Base-by-base conservation (phyloP, 2,888 invertebrate species). In the Cheilosia vernalis region DNA sequence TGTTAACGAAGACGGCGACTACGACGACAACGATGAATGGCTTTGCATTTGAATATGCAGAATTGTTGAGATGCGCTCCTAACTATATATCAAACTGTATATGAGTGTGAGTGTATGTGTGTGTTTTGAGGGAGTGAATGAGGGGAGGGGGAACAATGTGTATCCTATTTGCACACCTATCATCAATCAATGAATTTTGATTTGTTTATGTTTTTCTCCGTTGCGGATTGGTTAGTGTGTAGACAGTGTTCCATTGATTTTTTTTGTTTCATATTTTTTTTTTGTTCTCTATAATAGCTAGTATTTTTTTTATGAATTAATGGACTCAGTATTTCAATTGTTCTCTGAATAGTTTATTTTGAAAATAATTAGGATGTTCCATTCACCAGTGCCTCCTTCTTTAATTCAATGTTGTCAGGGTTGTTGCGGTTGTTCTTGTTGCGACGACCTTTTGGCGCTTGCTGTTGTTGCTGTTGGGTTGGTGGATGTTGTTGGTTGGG, bases 331-430 rank as follows among this genome's bases (percentile, higher is more conserved):
- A 76, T 87, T 83, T 76, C 69, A 86, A 74, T 82, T 74, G 79
- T 87, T 87, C 74, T 87, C 78, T 83, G 83, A 83, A 83, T 84
- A 80, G 86, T 82, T 86, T 87, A 87, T 87, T 83, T 79, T 74
- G 84, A 83, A 88, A 85, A 87, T 87, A 88, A 89, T 90, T 92
- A 92, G 90, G 92, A 92, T 88, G 91, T 91, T 88, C 92, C 92
- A 89, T 92, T 92, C 78, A 92, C 92, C 88, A 92, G 89, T 73
- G 91, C 88, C 87, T 92, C 92, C 87, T 91, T 91, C 88, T 92
- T 91, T 58, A 89, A 88, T 87, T 88, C 89, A 87, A 90, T 90
- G 74, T 91, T 90, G 87, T 89, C 89, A 87, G 90, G 90, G 74
- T 90, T 89, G 88, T 89, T 90, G 77, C 91, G 90, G 87, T 89